Evolutionary conservation across 2,113 vertebrate species (phyloP), one percentile per base, ranked within the genome.

Genomic region (Macroglossus sobrinus): DNA sequence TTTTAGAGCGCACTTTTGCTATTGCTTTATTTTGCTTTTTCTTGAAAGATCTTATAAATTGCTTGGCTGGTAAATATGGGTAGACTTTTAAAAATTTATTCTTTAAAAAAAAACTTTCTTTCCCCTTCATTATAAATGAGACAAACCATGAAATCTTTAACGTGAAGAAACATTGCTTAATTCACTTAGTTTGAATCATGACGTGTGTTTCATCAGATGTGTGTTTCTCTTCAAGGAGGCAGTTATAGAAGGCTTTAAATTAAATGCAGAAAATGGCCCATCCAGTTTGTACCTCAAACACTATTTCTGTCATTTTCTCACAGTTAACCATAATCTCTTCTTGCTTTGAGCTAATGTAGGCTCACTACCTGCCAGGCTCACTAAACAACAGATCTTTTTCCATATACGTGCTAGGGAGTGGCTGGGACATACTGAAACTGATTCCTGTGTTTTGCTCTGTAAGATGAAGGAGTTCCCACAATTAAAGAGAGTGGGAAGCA

Each of bases 1-100:
- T 68, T 66, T 68, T 35, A 89, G 68, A 59, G 66, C 26, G 64
- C 3, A 35, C 38, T 86, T 96, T 82, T 66, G 63, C 74, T 91
- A 74, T 74, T 61, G 30, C 4, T 87, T 96, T 72, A 14, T 87
- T 95, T 94, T 93, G 30, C 13, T 26, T 84, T 61, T 96, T 35
- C 57, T 87, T 59, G 72, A 72, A 69, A 64, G 26, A 59, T 43
- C 45, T 66, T 61, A 14, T 71, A 50, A 63, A 80, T 63, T 22
- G 4, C 19, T 53, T 76, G 63, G 3, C 69, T 74, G 45, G 33
- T 89, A 71, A 93, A 63, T 50, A 63, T 5, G 30, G 33, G 7
- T 38, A 63, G 28, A 33, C 43, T 59, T 95, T 72, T 45, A 47
- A 68, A 72, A 26, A 66, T 79, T 53, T 55, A 68, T 72, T 84